Percentiles rank a stretch among this genome's conserved stretches.
phyloP scores from a whole-genome alignment of 2,888 invertebrate genomes.

The Synanthedon formicaeformis region DNA sequence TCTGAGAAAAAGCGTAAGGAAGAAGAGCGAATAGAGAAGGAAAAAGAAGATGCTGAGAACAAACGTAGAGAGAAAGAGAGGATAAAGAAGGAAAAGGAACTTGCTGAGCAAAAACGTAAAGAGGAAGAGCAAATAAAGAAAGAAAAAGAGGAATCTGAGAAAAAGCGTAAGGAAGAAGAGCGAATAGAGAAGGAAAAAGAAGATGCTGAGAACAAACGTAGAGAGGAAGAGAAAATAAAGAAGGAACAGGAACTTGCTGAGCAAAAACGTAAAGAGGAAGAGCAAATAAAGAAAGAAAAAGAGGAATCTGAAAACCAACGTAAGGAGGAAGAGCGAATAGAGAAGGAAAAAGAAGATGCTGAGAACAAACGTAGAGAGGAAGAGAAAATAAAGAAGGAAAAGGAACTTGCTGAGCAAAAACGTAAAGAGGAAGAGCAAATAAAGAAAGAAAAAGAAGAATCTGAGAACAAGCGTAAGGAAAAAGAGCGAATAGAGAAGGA shows the following conservation, averaged over 20 bases:
- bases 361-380: conserved; percentile 1
- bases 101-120: conserved; percentile 8
- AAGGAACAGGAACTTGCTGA: conserved; percentile 7
- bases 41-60: not conserved
- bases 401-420: not conserved
- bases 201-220: not conserved
- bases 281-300: conserved; percentile 4
- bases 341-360: conserved; percentile 6
- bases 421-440: not conserved
- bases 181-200: conserved; percentile 1
- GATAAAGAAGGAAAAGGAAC: conserved; percentile 10
- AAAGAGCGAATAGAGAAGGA: not conserved
- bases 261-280: not conserved
- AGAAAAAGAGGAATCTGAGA: not conserved
- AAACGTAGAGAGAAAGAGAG: not conserved
- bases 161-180: conserved; percentile 1
- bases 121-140: conserved; percentile 1
- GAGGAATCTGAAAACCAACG: conserved; percentile 2
- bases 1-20: not conserved
- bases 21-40: not conserved
- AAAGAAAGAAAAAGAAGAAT: conserved; percentile 11
- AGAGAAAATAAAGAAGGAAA: not conserved
- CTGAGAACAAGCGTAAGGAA: conserved; percentile 1
- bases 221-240: not conserved
- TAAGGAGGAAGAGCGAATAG: conserved; percentile 2